Evolutionary conservation across 37 sponge, comb jelly and placozoan genomes (phyloP).

Genomic region (Halisarca cf. caerulea): DNA sequence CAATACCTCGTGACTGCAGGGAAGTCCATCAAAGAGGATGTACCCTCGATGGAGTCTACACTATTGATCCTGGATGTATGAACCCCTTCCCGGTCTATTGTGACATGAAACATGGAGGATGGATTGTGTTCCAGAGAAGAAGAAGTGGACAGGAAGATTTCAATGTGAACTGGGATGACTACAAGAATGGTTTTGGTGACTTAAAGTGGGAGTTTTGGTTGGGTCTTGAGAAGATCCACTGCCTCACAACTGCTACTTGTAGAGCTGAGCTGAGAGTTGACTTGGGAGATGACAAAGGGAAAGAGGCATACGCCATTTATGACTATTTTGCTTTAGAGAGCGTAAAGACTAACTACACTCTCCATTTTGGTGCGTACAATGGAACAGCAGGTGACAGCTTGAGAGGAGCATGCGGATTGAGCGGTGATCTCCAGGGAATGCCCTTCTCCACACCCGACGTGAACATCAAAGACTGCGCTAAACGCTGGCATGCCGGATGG

Average conservation of each 20-base stretch:
- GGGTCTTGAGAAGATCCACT: slow-evolving; percentile 16
- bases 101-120: slow-evolving; percentile 2
- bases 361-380: background rate
- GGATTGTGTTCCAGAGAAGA: slow-evolving; percentile 9
- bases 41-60: background rate
- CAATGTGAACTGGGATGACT: background rate
- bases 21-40: background rate
- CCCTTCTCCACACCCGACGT: background rate
- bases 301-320: background rate
- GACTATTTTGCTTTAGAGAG: background rate
- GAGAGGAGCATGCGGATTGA: too few relatives aligned
- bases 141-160: background rate
- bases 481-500: background rate
- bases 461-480: background rate
- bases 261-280: background rate
- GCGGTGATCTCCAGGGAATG: slow-evolving; percentile 1
- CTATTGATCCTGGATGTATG: slow-evolving; percentile 9
- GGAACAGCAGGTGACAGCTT: slow-evolving; percentile 4
- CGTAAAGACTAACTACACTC: background rate
- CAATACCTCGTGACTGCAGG: background rate
- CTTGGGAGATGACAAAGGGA: background rate
- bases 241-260: background rate
- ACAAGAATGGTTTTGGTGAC: slow-evolving; percentile 5
- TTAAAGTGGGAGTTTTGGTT: slow-evolving; percentile 1
- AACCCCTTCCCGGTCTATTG: slow-evolving; percentile 12